A percentile compares a stretch with the other conserved stretches of the same genome.
Evolutionary conservation across 1,140 invertebrate species (phyloP).

Genomic region (Neodiprion fabricii): DNA sequence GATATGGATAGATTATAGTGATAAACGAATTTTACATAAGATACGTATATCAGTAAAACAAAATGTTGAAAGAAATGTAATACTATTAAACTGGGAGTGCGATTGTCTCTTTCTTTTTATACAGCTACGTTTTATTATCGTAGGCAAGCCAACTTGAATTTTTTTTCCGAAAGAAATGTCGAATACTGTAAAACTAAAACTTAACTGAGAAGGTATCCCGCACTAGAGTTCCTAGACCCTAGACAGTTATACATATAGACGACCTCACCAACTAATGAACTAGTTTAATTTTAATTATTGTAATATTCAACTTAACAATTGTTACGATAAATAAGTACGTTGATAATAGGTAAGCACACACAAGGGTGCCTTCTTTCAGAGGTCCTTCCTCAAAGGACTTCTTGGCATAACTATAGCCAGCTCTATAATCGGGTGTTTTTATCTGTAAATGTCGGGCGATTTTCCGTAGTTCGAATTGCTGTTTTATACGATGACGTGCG

Average conservation of each 20-base stretch:
- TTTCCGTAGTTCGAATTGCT: no score
- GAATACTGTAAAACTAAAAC: background rate
- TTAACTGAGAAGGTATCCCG: constrained; percentile 18
- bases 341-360: constrained; percentile 15
- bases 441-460: background rate
- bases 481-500: no score
- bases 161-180: background rate
- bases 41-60: background rate
- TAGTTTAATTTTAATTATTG: background rate
- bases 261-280: constrained; percentile 5
- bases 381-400: constrained; percentile 15
- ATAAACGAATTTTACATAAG: background rate
- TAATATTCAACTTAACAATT: constrained; percentile 16
- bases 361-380: constrained; percentile 25
- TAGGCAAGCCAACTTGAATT: background rate
- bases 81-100: background rate
- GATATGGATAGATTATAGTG: constrained; percentile 8
- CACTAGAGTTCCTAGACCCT: constrained; percentile 24
- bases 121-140: background rate
- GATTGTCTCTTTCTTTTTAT: background rate
- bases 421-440: background rate
- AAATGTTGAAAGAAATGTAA: background rate
- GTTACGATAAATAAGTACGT: constrained; percentile 17
- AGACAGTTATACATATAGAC: constrained; percentile 7
- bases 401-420: background rate